Percentiles rank a stretch among this genome's conserved stretches.
phyloP scores from a whole-genome alignment of 2,797 vertebrate species.

The Vireo griseus region DNA sequence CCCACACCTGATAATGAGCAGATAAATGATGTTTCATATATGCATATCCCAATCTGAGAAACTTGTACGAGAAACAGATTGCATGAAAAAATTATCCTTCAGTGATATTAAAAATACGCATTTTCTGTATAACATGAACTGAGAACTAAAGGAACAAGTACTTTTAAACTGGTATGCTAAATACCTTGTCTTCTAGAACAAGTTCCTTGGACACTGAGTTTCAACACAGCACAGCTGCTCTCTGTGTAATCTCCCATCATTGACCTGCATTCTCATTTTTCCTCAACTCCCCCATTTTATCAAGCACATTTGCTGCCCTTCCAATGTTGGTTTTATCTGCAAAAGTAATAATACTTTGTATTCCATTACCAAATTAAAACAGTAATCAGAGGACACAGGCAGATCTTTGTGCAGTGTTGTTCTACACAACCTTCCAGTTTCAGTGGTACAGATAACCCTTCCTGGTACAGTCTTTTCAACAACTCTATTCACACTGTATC shows the following conservation, averaged over 20 bases:
- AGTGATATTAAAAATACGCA: background rate
- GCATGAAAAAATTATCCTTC: background rate
- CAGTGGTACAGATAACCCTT: background rate
- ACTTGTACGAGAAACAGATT: background rate
- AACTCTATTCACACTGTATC: background rate
- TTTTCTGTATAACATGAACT: background rate
- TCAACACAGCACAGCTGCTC: background rate
- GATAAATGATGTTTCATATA: background rate
- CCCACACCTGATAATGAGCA: background rate
- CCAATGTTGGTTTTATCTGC: background rate
- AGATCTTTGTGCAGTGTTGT: background rate
- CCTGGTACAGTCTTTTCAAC: background rate
- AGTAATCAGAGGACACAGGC: background rate
- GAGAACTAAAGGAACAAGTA: background rate
- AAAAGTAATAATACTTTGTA: background rate
- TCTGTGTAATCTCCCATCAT: background rate
- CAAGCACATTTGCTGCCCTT: background rate
- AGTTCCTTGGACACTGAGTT: background rate
- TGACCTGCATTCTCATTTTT: background rate
- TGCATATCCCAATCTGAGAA: background rate
- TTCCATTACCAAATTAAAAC: background rate
- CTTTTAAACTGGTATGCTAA: background rate
- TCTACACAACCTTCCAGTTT: background rate
- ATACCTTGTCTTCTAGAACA: background rate
- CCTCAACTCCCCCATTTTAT: background rate